Base-by-base conservation (phyloP, 2,113 vertebrate genomes). In the Cyanistes caeruleus region DNA sequence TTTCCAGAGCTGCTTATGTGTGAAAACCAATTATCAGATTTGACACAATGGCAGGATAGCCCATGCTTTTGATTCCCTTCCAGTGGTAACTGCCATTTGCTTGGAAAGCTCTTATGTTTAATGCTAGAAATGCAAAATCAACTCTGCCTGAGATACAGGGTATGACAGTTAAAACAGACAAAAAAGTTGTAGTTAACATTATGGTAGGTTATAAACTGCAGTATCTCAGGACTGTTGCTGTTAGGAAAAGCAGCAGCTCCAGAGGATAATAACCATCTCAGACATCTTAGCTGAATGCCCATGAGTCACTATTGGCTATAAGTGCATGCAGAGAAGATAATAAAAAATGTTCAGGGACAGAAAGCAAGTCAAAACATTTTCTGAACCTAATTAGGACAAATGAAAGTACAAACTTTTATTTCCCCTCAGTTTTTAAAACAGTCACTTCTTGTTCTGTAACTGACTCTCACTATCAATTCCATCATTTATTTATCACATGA, bases 401-500 rank as follows among this genome's bases (percentile, higher is more conserved):
- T 0, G 0, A 48, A 93, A 76, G 24, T 44, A 91, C 11, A 69
- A 87, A 82, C 20, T 48, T 55, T 11, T 35, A 7, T 30, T 92
- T 85, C 70, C 35, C n/a, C 59, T 93, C 78, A 3, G 11, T 74
- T 96, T 69, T 95, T 79, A 84, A 90, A 95, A 13, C n/a, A 89
- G 58, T 55, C 33, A 30, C 24, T 91, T 93, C 52, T 81, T 78
- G 63, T 35, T 84, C 70, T 92, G 2, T 62, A 93, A 84, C 48
- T 74, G 69, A 43, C 74, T 92, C 72, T 88, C 62, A 65, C 44
- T 89, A 70, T 63, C 65, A 55, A 24, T 84, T 41, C 33, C 37
- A 59, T 93, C 15, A 89, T 93, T 96, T 87, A 93, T 96, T 97
- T 83, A 96, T 93, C 59, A 78, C 44, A 73, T 48, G 27, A 86